Evolutionary conservation across 2,113 vertebrate genomes (phyloP).

Genomic region (Calyptommatus sinebrachiatus): DNA sequence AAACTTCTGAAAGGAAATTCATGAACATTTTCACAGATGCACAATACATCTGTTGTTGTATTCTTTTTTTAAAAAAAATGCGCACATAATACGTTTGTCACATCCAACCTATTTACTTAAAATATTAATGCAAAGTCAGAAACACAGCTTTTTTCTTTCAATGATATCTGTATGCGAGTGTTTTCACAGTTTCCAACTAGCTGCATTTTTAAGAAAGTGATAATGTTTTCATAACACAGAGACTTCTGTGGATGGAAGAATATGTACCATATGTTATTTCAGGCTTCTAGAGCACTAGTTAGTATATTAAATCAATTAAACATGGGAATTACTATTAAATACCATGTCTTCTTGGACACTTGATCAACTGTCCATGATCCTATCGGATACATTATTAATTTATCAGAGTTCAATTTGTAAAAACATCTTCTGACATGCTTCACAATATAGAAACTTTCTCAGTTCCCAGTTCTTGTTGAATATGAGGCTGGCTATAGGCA

Average conservation of each 20-base stretch:
- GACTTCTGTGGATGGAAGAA: neutral
- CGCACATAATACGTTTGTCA: too few species aligned
- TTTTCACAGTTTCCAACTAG: too few species aligned
- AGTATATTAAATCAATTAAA: neutral
- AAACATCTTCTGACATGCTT: neutral
- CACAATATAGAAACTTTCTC: neutral
- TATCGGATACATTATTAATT: neutral
- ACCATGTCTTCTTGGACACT: neutral
- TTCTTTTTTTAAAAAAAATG: too few species aligned
- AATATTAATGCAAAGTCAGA: too few species aligned
- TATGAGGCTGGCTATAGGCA: too few species aligned
- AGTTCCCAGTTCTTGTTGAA: neutral
- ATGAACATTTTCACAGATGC: too few species aligned
- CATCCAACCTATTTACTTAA: too few species aligned
- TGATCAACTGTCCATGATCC: neutral
- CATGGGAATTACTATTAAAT: neutral
- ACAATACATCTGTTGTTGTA: too few species aligned
- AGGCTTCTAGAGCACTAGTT: neutral
- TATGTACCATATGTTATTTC: neutral
- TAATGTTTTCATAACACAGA: neutral
- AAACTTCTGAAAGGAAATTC: too few species aligned
- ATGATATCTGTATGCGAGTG: too few species aligned
- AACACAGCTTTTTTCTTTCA: too few species aligned
- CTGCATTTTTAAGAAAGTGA: neutral
- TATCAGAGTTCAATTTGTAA: neutral